Evolutionary conservation across 2,888 invertebrate genomes (phyloP).

Genomic region (Nomada flava): DNA sequence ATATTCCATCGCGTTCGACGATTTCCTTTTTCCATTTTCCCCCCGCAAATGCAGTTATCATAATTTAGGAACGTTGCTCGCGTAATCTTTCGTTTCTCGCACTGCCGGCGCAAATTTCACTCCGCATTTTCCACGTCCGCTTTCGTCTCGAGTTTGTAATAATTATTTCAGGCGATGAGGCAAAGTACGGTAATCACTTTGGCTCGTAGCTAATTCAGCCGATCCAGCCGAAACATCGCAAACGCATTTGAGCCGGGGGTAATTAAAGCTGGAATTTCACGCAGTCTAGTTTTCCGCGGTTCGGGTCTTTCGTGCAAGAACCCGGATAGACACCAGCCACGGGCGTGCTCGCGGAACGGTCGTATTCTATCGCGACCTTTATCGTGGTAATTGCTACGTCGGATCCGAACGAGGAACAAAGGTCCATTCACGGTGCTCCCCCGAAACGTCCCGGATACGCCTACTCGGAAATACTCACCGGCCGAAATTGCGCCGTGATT

Average conservation of each 20-base stretch:
- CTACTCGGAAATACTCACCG: conserved; percentile 9
- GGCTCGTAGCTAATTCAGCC: conserved; percentile 3
- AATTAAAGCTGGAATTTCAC: conserved; percentile 18
- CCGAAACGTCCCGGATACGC: conserved; percentile 18
- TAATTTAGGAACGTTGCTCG: too few species aligned
- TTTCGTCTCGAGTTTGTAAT: not conserved
- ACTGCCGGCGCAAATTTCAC: not conserved
- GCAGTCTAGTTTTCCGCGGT: not conserved
- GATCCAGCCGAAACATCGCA: not conserved
- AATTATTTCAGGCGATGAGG: not conserved
- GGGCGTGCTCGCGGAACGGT: not conserved
- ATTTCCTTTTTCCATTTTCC: too few species aligned
- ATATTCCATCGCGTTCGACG: too few species aligned
- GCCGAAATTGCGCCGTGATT: conserved; percentile 30
- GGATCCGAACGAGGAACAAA: conserved; percentile 9
- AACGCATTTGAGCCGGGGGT: not conserved
- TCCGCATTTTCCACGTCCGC: not conserved
- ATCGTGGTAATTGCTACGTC: conserved; percentile 11
- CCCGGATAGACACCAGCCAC: not conserved
- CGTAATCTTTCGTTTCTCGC: too few species aligned
- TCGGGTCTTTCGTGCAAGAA: not conserved
- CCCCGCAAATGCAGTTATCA: too few species aligned
- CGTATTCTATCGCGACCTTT: conserved; percentile 3
- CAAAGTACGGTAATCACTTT: not conserved
- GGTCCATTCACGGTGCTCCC: not conserved